Conservation (phyloP, 2,888 invertebrate species). For the Aspidapion aeneum region DNA sequence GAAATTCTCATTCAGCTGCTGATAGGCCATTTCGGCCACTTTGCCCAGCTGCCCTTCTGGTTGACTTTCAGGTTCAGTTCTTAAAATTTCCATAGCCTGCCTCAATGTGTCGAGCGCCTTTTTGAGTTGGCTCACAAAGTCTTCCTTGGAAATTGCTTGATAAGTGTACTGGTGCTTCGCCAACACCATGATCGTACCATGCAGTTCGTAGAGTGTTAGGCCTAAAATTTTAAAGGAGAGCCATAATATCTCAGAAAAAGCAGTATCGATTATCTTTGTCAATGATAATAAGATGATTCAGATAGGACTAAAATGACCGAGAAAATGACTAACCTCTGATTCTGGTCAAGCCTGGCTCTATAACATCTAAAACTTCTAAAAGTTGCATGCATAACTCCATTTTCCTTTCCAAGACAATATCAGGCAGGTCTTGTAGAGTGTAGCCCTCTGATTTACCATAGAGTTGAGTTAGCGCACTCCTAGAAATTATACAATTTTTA, state of each 20-base stretch:
- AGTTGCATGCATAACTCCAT: constrained; percentile 67
- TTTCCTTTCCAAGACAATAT: constrained; percentile 70
- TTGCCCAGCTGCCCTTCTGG: constrained; percentile 63
- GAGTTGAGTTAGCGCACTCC: constrained; percentile 69
- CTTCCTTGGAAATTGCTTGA: constrained; percentile 55
- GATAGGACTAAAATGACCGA: not conserved
- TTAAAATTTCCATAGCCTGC: constrained; percentile 63
- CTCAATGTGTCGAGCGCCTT: constrained; percentile 62
- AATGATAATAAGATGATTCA: not conserved
- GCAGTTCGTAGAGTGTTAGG: constrained; percentile 75
- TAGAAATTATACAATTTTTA: too few relatives aligned
- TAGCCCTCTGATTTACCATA: constrained; percentile 76
- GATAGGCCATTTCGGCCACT: constrained; percentile 54
- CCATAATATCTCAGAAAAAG: too few relatives aligned
- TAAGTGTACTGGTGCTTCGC: constrained; percentile 63
- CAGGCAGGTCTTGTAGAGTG: constrained; percentile 65
- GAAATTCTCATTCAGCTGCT: constrained; percentile 41
- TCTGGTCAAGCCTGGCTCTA: constrained; percentile 75
- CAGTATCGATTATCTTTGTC: too few relatives aligned
- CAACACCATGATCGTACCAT: constrained; percentile 70
- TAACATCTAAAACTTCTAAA: constrained; percentile 63
- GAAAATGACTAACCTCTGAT: constrained; percentile 57
- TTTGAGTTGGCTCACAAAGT: constrained; percentile 59
- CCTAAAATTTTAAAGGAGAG: constrained; percentile 52
- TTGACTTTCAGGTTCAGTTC: constrained; percentile 59